These are phyloP conservation scores for Bombus picipes DNA, from an alignment of 1,140 invertebrate genomes.

Conservation along the genomic window DNA sequence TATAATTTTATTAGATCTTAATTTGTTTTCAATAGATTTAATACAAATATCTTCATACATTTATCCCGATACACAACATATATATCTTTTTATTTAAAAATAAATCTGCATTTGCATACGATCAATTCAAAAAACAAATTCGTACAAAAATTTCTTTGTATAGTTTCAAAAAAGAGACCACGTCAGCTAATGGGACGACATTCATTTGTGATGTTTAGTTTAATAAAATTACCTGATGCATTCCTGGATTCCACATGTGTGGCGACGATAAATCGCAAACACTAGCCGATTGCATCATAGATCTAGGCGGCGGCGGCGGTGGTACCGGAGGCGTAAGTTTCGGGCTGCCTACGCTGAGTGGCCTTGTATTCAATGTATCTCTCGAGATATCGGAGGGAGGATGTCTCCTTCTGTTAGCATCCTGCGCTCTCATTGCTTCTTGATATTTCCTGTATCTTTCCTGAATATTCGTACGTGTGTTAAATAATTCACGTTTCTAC, in stretches of 20 bases:
- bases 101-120: neutral
- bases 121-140: neutral
- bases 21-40: too few species aligned
- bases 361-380: conserved; percentile 64
- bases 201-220: neutral
- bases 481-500: neutral
- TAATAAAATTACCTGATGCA: conserved; percentile 74
- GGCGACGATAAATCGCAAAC: conserved; percentile 78
- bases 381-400: conserved; percentile 57
- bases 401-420: conserved; percentile 76
- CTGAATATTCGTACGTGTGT: conserved; percentile 68
- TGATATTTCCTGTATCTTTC: conserved; percentile 87
- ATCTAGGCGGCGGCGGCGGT: conserved; percentile 72
- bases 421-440: conserved; percentile 83
- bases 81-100: too few species aligned
- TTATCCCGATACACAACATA: too few species aligned
- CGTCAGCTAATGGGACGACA: neutral
- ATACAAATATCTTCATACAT: too few species aligned
- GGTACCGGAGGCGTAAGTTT: conserved; percentile 69
- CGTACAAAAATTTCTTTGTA: neutral
- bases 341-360: conserved; percentile 65
- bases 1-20: too few species aligned
- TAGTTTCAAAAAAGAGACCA: neutral
- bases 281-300: conserved; percentile 78
- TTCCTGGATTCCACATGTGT: conserved; percentile 76